These are phyloP conservation scores for Euphydryas editha DNA, from an alignment of 2,888 invertebrate species.

Conservation along the genomic window DNA sequence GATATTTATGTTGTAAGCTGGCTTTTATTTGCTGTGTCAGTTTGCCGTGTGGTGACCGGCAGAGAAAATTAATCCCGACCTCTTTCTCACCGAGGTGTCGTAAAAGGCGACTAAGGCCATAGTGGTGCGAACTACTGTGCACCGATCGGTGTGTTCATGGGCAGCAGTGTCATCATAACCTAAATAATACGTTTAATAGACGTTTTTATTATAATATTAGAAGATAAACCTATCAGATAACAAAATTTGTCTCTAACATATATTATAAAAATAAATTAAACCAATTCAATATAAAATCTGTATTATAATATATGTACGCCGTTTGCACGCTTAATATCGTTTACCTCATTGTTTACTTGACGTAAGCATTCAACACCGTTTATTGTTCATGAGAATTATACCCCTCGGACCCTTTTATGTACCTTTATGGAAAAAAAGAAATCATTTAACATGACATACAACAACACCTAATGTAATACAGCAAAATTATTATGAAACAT, in stretches of 20 bases:
- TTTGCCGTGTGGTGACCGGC: too few species aligned
- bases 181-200: too few species aligned
- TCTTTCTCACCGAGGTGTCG: too few species aligned
- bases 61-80: too few species aligned
- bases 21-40: too few species aligned
- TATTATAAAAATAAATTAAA: background rate
- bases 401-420: background rate
- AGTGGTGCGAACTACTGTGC: too few species aligned
- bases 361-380: conserved; percentile 12
- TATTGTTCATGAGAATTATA: conserved; percentile 22
- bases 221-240: too few species aligned
- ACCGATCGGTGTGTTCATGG: too few species aligned
- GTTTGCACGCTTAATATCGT: conserved; percentile 21
- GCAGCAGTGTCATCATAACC: too few species aligned
- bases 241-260: background rate
- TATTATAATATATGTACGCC: conserved; percentile 10
- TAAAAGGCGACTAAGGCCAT: too few species aligned
- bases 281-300: conserved; percentile 2
- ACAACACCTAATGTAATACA: background rate
- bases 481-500: background rate
- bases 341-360: conserved; percentile 21
- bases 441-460: conserved; percentile 10
- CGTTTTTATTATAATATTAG: too few species aligned
- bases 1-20: too few species aligned
- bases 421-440: background rate